A percentile compares a stretch with the other conserved stretches of the same genome.
phyloP scores from a whole-genome alignment of 2,888 invertebrate genomes.

The Caenorhabditis sp. region DNA sequence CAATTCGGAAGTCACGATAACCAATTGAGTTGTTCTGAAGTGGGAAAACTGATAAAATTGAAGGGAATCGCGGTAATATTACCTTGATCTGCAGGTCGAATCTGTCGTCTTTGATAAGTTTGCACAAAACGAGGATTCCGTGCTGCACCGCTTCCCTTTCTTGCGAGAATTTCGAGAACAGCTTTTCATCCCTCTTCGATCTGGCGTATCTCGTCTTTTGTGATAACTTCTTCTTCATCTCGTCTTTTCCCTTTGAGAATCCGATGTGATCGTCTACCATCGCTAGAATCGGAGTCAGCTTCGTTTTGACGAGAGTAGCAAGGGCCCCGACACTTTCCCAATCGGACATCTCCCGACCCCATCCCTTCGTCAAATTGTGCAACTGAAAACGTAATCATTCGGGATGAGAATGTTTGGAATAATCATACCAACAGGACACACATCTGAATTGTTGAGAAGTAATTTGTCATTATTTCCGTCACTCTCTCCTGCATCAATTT shows the following conservation, averaged over 20 bases:
- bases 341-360: conserved; percentile 33
- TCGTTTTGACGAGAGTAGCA: conserved; percentile 37
- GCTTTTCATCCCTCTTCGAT: conserved; percentile 51
- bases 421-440: conserved; percentile 28
- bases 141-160: conserved; percentile 55
- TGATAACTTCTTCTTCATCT: conserved; percentile 56
- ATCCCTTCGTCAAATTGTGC: conserved; percentile 31
- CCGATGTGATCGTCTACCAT: conserved; percentile 58
- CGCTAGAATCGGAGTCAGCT: conserved; percentile 39
- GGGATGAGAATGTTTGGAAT: neutral
- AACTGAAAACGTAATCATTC: too few species aligned
- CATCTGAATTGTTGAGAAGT: conserved; percentile 51
- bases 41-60: neutral
- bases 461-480: conserved; percentile 44
- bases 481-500: conserved; percentile 56
- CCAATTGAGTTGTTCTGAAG: conserved; percentile 64
- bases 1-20: conserved; percentile 64
- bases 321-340: conserved; percentile 39
- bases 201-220: conserved; percentile 50
- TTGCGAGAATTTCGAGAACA: conserved; percentile 46
- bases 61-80: too few species aligned
- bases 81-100: conserved; percentile 58
- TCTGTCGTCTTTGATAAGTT: conserved; percentile 56
- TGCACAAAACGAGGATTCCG: conserved; percentile 43
- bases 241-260: conserved; percentile 55